Evolutionary conservation across 1,140 invertebrate genomes (phyloP).

Genomic region (Hormaphis cornu): DNA sequence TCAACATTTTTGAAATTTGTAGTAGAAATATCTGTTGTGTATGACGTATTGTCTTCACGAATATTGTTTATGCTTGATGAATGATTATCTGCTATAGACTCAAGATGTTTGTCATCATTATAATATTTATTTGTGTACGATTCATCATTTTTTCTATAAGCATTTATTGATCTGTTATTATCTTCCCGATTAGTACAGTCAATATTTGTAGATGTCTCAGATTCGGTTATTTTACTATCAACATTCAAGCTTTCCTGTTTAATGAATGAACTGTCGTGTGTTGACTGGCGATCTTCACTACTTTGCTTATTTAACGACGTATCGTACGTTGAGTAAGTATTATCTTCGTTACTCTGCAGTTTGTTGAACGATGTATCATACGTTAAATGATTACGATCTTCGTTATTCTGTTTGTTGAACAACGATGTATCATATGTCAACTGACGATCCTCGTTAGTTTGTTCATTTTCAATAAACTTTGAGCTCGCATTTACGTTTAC

Average conservation of each 20-base stretch:
- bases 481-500: not conserved
- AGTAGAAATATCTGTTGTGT: not conserved
- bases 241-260: not conserved
- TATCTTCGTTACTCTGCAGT: not conserved
- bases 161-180: not conserved
- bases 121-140: not conserved
- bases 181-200: not conserved
- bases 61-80: not conserved
- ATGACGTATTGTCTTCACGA: not conserved
- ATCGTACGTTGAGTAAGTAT: not conserved
- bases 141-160: not conserved
- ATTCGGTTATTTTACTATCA: not conserved
- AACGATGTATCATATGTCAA: too few species aligned
- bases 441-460: not conserved
- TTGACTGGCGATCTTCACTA: too few species aligned
- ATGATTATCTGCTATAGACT: not conserved
- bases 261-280: not conserved
- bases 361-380: not conserved
- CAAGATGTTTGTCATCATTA: not conserved
- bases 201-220: not conserved
- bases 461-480: not conserved
- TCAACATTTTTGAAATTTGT: not conserved
- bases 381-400: not conserved
- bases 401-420: conserved; percentile 6
- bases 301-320: not conserved